Percentiles rank a stretch among this genome's conserved stretches.
Evolutionary conservation across 1,140 invertebrate species (phyloP).

Genomic region (Trachymyrmex septentrionalis): DNA sequence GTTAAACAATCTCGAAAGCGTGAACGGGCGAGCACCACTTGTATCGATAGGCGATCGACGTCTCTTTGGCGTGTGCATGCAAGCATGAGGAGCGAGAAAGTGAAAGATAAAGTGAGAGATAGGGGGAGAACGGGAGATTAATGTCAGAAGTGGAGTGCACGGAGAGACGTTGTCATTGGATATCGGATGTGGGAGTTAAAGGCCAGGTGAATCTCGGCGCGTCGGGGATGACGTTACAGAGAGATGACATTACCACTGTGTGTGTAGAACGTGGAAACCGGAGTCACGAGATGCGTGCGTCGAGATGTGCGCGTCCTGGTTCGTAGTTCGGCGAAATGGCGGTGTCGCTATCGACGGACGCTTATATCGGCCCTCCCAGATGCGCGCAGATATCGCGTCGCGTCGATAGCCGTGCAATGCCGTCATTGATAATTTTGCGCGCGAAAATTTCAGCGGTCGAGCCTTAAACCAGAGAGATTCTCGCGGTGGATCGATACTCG

Average conservation of each 20-base stretch:
- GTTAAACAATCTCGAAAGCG: conserved; percentile 48
- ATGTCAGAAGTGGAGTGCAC: conserved; percentile 51
- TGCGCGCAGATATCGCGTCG: not conserved
- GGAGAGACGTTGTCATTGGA: conserved; percentile 72
- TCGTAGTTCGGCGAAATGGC: conserved; percentile 28
- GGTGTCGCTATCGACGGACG: conserved; percentile 55
- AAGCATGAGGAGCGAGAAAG: conserved; percentile 8
- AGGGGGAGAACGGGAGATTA: conserved; percentile 64
- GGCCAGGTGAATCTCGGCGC: conserved; percentile 71
- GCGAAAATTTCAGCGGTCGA: not conserved
- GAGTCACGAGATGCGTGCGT: conserved; percentile 61
- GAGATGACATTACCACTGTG: conserved; percentile 75
- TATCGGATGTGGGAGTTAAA: conserved; percentile 70
- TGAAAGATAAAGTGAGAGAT: conserved; percentile 23
- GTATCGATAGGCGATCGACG: conserved; percentile 58
- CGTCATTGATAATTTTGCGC: not conserved
- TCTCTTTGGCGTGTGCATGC: conserved; percentile 52
- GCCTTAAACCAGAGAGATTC: not conserved
- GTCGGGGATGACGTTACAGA: conserved; percentile 75
- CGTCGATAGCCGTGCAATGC: not conserved
- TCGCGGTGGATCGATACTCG: conserved; percentile 26
- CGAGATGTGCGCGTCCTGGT: not conserved
- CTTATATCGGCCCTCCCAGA: conserved; percentile 46
- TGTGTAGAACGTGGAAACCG: conserved; percentile 71
- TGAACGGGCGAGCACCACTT: conserved; percentile 42